Evolutionary conservation across 2,888 invertebrate genomes (phyloP), one percentile per base, ranked within the genome.

Genomic region (Catocala sponsa): DNA sequence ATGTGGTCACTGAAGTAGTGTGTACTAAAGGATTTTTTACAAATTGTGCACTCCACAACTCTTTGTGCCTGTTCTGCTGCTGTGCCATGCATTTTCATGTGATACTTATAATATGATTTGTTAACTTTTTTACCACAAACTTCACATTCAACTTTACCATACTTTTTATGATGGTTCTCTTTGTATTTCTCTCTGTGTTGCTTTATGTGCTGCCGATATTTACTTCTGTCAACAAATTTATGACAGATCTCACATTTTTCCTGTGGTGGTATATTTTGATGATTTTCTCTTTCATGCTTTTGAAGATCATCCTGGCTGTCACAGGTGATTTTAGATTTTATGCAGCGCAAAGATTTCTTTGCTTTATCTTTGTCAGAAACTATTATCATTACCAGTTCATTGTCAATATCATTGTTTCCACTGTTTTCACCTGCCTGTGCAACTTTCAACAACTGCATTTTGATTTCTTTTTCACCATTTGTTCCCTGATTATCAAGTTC

Each of bases 121-220:
- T 61, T 68, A 5, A 84, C 38, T 33, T 48, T 41, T 47, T 83
- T 84, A 1, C 65, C 54, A 55, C 85, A 85, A 35, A 79, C 35
- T 54, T 73, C 59, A 70, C 85, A 85, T 59, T 80, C 65, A 1
- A 78, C 62, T 76, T 82, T 85, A 10, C 54, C 44, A 46, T 66
- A 57, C 35, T 50, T 70, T 54, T 66, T 25, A 25, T 25, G 25
- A 25, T 25, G 25, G 25, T 25, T 25, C 25, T 25, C 78, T 0
- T 63, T 13, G 12, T 15, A 35, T 55, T 70, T 78, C 1, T 68
- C 50, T 12, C 70, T 70, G 48, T 72, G 80, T 15, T 70, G 65
- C 6, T 75, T 61, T 65, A 67, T 72, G 43, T 83, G 82, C 13
- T 70, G 49, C 55, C 56, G 61, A 35, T 80, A 79, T 1, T 52